Evolutionary conservation across 2,888 invertebrate genomes (phyloP), one percentile per base, ranked within the genome.

Genomic region (Caenorhabditis angaria): DNA sequence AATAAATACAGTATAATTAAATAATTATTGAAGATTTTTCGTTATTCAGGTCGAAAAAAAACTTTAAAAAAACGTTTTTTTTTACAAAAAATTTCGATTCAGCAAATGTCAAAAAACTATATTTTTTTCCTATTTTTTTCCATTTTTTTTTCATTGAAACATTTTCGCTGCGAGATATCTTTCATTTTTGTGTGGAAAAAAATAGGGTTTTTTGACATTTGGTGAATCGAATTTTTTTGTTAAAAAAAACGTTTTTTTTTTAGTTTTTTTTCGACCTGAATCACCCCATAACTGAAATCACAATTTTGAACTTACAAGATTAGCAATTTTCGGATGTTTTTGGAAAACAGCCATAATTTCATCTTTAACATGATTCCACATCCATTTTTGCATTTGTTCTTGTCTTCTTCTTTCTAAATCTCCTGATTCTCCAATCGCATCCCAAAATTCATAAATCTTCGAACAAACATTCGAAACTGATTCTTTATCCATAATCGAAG

Each of bases 301-400:
- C 14, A 22, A 27, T 24, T 1, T n/a, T 27, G 28, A 59, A 35
- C 62, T 24, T 27, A 75, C 75, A 61, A 76, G 61, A 27, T 65
- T 61, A 20, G 70, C 76, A 50, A 82, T 74, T 29, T 65, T 65
- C 0, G 82, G 82, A 68, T 82, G 82, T 47, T 74, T 73, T 55
- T 68, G 69, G 63, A 82, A 82, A 12, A 81, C 76, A 4, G 72
- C 50, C 80, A 82, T 79, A 27, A 82, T 77, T 53, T 82, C 80
- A 41, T 81, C 80, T 27, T 77, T 75, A 25, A 82, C 82, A 51
- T 82, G 80, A 60, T 68, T 79, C 82, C 82, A 82, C 82, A 82
- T 82, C 76, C 82, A 82, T 41, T 71, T 78, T 18, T 67, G 67
- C 66, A 77, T 61, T 69, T 77, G 81, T 18, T 70, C 64, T 32